Percentiles rank a stretch among this genome's conserved stretches.
Conservation (phyloP, 1,140 invertebrate genomes). For the Papilio xuthus region DNA sequence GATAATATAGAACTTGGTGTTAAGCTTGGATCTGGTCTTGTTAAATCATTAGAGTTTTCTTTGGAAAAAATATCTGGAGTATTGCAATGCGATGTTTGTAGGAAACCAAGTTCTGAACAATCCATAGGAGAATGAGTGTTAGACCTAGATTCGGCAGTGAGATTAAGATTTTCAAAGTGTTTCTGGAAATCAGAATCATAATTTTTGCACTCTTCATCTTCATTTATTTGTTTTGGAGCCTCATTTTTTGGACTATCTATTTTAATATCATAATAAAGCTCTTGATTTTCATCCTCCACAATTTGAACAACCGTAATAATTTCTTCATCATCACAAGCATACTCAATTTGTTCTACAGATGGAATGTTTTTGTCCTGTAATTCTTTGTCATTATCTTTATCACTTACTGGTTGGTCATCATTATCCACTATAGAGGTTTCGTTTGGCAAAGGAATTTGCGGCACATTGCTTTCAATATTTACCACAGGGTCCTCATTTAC, state of each 20-base stretch:
- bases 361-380: constrained; percentile 49
- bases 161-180: constrained; percentile 71
- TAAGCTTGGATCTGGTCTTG: constrained; percentile 71
- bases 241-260: constrained; percentile 64
- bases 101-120: constrained; percentile 52
- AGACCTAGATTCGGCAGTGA: constrained; percentile 47
- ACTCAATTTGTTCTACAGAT: constrained; percentile 60
- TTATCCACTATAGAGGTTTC: neutral
- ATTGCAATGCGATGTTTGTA: constrained; percentile 51
- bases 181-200: constrained; percentile 66
- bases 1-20: constrained; percentile 77
- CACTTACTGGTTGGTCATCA: neutral
- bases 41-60: constrained; percentile 53
- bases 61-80: constrained; percentile 58
- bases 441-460: neutral
- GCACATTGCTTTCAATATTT: neutral
- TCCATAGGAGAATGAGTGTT: constrained; percentile 61
- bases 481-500: neutral
- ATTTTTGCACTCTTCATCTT: constrained; percentile 51
- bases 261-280: constrained; percentile 74
- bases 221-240: constrained; percentile 38
- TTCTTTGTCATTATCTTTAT: constrained; percentile 20
- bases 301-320: constrained; percentile 79
- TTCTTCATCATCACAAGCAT: constrained; percentile 76
- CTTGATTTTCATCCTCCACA: constrained; percentile 76